Conservation (phyloP, 2,797 vertebrate genomes). For the Clarias fuscus region DNA sequence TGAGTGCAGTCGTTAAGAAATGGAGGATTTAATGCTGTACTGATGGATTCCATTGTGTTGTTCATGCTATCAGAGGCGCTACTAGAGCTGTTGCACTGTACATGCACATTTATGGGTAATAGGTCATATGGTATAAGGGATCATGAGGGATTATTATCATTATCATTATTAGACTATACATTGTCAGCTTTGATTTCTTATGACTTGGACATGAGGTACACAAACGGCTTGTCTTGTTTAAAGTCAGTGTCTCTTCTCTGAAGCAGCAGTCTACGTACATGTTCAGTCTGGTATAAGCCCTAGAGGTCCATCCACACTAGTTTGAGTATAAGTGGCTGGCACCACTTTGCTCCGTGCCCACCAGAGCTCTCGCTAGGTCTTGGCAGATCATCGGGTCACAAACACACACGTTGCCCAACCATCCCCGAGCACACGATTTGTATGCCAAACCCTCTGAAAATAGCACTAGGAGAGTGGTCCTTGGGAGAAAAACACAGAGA, state of each 20-base stretch:
- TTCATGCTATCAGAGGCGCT: not conserved
- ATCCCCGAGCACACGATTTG: constrained; percentile 28
- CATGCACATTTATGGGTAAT: not conserved
- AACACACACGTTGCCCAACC: constrained; percentile 43
- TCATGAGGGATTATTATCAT: not conserved
- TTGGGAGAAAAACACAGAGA: constrained; percentile 5
- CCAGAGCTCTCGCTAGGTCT: constrained; percentile 37
- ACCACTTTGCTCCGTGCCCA: constrained; percentile 40
- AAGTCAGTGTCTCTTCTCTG: not conserved
- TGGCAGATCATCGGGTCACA: constrained; percentile 46
- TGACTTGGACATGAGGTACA: not conserved
- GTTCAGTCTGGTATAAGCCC: not conserved
- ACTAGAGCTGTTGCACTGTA: not conserved
- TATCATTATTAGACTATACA: not conserved
- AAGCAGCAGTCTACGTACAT: not conserved
- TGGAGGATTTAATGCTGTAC: not conserved
- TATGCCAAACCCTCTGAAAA: constrained; percentile 55
- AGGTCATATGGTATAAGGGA: not conserved
- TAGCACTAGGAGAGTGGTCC: constrained; percentile 30
- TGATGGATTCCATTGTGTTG: constrained; percentile 23
- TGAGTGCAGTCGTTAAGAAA: constrained; percentile 24
- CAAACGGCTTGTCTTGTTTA: not conserved
- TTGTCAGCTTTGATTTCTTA: not conserved
- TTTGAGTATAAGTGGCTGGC: constrained; percentile 13
- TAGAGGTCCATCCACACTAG: not conserved